phyloP scores from a whole-genome alignment of 2,113 vertebrate species.

The Hyaena hyaena region DNA sequence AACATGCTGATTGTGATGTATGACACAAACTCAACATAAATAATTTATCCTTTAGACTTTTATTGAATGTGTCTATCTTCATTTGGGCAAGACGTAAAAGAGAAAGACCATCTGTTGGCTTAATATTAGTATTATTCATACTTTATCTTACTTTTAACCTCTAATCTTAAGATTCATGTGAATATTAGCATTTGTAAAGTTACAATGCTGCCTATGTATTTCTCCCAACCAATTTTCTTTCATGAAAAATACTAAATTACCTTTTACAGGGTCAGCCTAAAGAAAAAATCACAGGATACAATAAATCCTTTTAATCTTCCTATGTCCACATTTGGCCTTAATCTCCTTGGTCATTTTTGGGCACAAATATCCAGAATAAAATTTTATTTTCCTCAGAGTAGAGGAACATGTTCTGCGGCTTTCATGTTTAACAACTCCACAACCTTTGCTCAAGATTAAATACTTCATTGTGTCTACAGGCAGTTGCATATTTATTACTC shows the following conservation, averaged over 20 bases:
- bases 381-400: conserved; percentile 76
- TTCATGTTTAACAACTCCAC: conserved; percentile 85
- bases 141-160: conserved; percentile 42
- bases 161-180: conserved; percentile 44
- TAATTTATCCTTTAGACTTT: background rate
- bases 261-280: conserved; percentile 59
- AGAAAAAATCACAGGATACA: conserved; percentile 52
- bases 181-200: conserved; percentile 42
- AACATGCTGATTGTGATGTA: background rate
- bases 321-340: conserved; percentile 68
- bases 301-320: conserved; percentile 67
- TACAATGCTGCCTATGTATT: conserved; percentile 12
- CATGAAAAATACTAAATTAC: conserved; percentile 69
- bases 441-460: conserved; percentile 86
- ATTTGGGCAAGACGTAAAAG: background rate
- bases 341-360: conserved; percentile 74
- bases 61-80: background rate
- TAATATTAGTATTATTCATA: conserved; percentile 4
- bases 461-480: conserved; percentile 84
- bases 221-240: conserved; percentile 59
- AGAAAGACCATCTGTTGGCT: background rate
- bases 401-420: conserved; percentile 73
- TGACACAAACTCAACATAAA: background rate
- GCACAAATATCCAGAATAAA: conserved; percentile 73
- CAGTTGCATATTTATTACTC: conserved; percentile 85